Base-by-base conservation (phyloP, 92 coral and sea anemone genomes). In the Hydrozoanthus gracilis region DNA sequence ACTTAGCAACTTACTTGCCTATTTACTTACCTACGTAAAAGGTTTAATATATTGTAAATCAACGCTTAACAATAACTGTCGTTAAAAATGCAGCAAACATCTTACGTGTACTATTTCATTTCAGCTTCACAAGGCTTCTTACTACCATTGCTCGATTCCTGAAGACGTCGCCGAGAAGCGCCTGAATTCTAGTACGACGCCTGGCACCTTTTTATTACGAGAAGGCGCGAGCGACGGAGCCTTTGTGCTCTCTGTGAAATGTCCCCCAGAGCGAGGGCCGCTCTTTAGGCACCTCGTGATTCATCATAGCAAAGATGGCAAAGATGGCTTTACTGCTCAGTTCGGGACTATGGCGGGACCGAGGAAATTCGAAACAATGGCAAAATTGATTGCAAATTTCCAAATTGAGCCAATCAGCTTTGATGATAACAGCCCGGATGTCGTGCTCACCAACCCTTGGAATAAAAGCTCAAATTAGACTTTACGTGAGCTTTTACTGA, bases 141-240 rank as follows among this genome's bases (percentile, higher is more conserved):
- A 92, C 83, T 96, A 88, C 87, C 94, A 90, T 86, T 94, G 90
- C 83, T 88, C 92, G 10, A 88, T 93, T 56, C 72, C 92, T 3
- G 82, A 76, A 39, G 66, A 84, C 51, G 92, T 92, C 44, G 95
- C 98, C 6, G 99, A 96, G 86, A 93, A 82, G 66, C 91, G 91
- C 82, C 90, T 96, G 58, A 82, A 83, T 3, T 85, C 74, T 15
- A 86, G 78, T 62, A 90, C 86, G 73, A 85, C 92, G n/a, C 94
- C 90, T 27, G 99, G 99, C 10, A 93, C 99, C 17, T 96, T 96
- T 88, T 58, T 96, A 60, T 93, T 92, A n/a, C 99, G 98, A 16
- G 86, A 92, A 20, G 99, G 98, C 12, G 48, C 7, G 6, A 82
- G 27, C 71, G 90, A 86, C 46, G 92, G 86, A 46, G 98, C 92